A percentile compares a stretch with the other conserved stretches of the same genome.
These are phyloP conservation scores for Machimus atricapillus DNA, from an alignment of 2,888 invertebrate species.

Conservation along the genomic window DNA sequence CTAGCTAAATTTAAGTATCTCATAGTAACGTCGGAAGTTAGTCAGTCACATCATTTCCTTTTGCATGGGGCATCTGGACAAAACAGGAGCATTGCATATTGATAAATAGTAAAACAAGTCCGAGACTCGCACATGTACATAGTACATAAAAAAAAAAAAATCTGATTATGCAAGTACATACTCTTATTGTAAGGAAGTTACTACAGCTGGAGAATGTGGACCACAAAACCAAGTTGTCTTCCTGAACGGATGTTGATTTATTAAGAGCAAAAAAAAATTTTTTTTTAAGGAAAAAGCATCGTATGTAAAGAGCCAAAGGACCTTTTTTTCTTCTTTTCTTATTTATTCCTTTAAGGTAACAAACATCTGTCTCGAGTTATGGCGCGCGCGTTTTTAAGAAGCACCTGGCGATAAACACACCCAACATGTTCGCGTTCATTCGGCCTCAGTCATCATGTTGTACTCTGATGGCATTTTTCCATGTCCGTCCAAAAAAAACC, in stretches of 20 bases:
- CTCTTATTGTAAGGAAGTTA: slow-evolving; percentile 9
- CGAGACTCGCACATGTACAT: not conserved
- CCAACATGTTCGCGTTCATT: not conserved
- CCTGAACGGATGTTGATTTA: slow-evolving; percentile 34
- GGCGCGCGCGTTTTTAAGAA: slow-evolving; percentile 39
- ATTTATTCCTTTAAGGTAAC: not conserved
- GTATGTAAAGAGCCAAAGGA: slow-evolving; percentile 28
- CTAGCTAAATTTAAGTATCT: not conserved
- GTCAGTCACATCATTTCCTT: not conserved
- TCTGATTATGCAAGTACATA: slow-evolving; percentile 23
- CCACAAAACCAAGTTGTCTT: slow-evolving; percentile 26
- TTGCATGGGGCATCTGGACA: not conserved
- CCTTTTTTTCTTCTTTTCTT: not conserved
- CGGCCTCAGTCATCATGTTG: not conserved
- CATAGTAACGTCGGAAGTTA: not conserved
- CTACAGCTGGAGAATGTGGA: slow-evolving; percentile 6
- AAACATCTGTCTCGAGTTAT: slow-evolving; percentile 22
- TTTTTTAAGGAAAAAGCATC: not conserved
- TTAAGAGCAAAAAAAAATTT: not conserved
- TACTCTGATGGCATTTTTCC: slow-evolving; percentile 17
- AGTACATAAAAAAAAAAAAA: not conserved
- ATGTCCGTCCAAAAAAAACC: not conserved
- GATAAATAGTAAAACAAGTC: slow-evolving; percentile 2
- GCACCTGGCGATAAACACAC: slow-evolving; percentile 37
- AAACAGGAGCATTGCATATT: not conserved